A percentile compares a stretch with the other conserved stretches of the same genome.
Conservation (phyloP, 2,888 invertebrate genomes). For the Melipona beecheii region DNA sequence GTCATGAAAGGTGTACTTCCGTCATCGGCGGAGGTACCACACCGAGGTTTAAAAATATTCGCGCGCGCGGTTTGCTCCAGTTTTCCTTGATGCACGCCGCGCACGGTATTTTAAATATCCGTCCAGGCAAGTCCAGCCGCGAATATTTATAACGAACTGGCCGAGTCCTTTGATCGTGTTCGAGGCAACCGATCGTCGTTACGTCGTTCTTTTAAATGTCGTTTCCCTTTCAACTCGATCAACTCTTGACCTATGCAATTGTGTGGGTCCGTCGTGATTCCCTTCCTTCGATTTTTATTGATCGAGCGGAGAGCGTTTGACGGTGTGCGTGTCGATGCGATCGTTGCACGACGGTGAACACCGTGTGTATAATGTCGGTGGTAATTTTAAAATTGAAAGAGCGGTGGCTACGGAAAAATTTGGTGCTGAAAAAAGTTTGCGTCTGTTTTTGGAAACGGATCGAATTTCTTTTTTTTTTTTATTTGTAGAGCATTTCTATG, state of each 20-base stretch:
- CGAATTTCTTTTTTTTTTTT: too few relatives aligned
- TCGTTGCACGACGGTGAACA: too few relatives aligned
- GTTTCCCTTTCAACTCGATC: constrained; percentile 5
- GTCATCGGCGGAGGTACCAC: constrained; percentile 23
- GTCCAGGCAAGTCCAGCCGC: constrained; percentile 21
- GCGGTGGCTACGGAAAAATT: too few relatives aligned
- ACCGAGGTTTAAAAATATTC: constrained; percentile 56
- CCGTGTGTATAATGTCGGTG: too few relatives aligned
- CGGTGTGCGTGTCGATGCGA: too few relatives aligned
- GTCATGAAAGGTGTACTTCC: constrained; percentile 47
- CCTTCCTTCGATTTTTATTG: background rate
- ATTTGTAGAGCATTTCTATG: too few relatives aligned
- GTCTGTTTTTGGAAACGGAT: too few relatives aligned
- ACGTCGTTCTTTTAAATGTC: constrained; percentile 1
- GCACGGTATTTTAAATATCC: constrained; percentile 42
- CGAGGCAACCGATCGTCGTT: background rate
- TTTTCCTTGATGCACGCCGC: constrained; percentile 23
- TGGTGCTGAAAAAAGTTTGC: too few relatives aligned
- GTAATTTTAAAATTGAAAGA: too few relatives aligned
- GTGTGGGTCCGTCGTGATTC: background rate
- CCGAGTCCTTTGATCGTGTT: constrained; percentile 11
- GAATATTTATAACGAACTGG: constrained; percentile 42
- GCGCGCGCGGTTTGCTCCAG: constrained; percentile 47
- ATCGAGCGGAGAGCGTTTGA: background rate
- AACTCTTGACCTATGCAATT: constrained; percentile 24